A percentile compares a stretch with the other conserved stretches of the same genome.
Evolutionary conservation across 1,140 invertebrate genomes (phyloP).

Genomic region (Battus philenor): DNA sequence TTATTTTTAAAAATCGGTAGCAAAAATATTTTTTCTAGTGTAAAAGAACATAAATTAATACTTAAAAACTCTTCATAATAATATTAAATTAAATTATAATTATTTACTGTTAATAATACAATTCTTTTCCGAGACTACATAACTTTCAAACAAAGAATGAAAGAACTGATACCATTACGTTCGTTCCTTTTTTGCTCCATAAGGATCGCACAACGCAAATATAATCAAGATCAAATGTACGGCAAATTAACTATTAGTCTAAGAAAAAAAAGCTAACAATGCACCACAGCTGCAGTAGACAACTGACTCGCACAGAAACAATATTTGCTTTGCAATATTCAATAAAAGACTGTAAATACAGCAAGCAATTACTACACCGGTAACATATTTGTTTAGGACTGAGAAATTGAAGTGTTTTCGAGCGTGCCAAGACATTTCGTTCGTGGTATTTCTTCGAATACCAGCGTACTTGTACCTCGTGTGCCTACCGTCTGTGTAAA

Average conservation of each 20-base stretch:
- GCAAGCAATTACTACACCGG: slow-evolving; percentile 69
- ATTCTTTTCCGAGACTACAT: too few relatives aligned
- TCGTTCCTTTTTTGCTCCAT: slow-evolving; percentile 1
- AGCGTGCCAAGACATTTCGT: slow-evolving; percentile 65
- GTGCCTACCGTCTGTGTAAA: slow-evolving; percentile 63
- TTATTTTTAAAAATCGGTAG: too few relatives aligned
- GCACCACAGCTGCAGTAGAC: slow-evolving; percentile 58
- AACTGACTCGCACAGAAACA: slow-evolving; percentile 66
- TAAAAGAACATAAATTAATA: too few relatives aligned
- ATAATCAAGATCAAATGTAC: slow-evolving; percentile 56
- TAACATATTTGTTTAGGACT: slow-evolving; percentile 74
- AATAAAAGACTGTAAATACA: slow-evolving; percentile 72
- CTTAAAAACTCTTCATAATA: too few relatives aligned
- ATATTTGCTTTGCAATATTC: slow-evolving; percentile 71
- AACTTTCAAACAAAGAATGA: too few relatives aligned
- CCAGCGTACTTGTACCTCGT: slow-evolving; percentile 27
- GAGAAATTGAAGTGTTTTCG: slow-evolving; percentile 72
- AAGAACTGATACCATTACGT: slow-evolving; percentile 9
- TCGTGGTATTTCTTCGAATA: slow-evolving; percentile 58
- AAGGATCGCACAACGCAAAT: slow-evolving; percentile 23
- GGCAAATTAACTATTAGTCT: slow-evolving; percentile 55
- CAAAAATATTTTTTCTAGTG: too few relatives aligned
- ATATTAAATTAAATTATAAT: too few relatives aligned
- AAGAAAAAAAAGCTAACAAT: slow-evolving; percentile 29
- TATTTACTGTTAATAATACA: too few relatives aligned